Conservation (phyloP, 1,140 invertebrate genomes). For the Drosophila auraria region DNA sequence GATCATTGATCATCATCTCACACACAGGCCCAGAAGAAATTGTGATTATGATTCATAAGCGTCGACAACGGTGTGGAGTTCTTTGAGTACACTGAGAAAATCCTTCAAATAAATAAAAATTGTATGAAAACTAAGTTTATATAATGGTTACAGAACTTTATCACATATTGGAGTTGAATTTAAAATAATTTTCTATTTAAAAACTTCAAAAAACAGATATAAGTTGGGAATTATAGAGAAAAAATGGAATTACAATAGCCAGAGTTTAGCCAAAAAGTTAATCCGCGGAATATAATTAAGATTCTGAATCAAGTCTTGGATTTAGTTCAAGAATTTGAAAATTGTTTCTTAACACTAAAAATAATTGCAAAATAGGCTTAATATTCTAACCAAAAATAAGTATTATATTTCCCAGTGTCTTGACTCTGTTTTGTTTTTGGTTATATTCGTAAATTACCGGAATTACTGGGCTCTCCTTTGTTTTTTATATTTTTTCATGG, state of each 20-base stretch:
- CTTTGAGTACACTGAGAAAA: constrained; percentile 8
- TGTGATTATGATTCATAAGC: constrained; percentile 83
- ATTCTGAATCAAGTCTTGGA: too few species aligned
- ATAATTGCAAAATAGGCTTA: background rate
- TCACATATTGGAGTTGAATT: too few species aligned
- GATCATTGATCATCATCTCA: constrained; percentile 82
- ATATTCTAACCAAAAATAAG: background rate
- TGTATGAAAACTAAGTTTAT: background rate
- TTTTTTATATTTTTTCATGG: constrained; percentile 34
- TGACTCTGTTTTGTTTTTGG: constrained; percentile 34
- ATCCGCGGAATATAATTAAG: too few species aligned
- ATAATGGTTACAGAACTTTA: too few species aligned
- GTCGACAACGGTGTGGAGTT: constrained; percentile 42
- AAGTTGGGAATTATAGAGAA: too few species aligned
- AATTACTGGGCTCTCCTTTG: constrained; percentile 64
- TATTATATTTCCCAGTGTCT: background rate
- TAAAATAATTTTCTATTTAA: too few species aligned
- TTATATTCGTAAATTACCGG: constrained; percentile 72
- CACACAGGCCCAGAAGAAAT: constrained; percentile 54
- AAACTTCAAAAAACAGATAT: too few species aligned
- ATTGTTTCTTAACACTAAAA: background rate
- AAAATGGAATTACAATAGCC: too few species aligned
- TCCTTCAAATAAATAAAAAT: too few species aligned
- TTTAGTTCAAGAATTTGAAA: too few species aligned
- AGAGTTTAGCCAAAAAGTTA: too few species aligned